A percentile compares a stretch with the other conserved stretches of the same genome.
phyloP scores from a whole-genome alignment of 1,140 invertebrate genomes.

The Dendrolimus punctatus region DNA sequence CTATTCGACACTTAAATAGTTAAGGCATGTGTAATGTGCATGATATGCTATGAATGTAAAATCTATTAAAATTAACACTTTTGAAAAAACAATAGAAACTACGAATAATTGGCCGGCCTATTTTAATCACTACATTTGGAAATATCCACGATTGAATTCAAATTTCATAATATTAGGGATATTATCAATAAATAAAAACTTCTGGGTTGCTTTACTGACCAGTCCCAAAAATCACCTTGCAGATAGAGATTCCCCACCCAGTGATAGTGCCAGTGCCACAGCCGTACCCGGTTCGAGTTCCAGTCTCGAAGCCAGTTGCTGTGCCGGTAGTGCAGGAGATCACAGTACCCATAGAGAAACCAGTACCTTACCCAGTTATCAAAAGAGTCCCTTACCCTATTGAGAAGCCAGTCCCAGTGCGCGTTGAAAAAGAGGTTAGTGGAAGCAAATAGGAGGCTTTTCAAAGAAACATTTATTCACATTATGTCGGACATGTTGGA shows the following conservation, averaged over 20 bases:
- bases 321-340: conserved; percentile 78
- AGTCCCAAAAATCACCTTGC: conserved; percentile 23
- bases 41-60: too few relatives aligned
- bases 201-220: too few relatives aligned
- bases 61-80: too few relatives aligned
- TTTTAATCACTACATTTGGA: neutral
- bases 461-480: neutral
- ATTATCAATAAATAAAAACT: too few relatives aligned
- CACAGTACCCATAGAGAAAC: conserved; percentile 77
- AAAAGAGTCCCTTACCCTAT: conserved; percentile 79
- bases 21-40: too few relatives aligned
- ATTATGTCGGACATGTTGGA: too few relatives aligned
- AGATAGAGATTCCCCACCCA: conserved; percentile 75
- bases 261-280: conserved; percentile 76
- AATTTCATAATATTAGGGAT: too few relatives aligned
- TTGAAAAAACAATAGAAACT: neutral
- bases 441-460: neutral
- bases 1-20: too few relatives aligned
- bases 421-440: conserved; percentile 75
- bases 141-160: neutral
- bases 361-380: conserved; percentile 77
- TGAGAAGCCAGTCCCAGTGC: conserved; percentile 77
- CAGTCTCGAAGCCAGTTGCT: conserved; percentile 76
- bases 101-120: neutral
- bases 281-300: conserved; percentile 78